Percentiles rank a stretch among this genome's conserved stretches.
Evolutionary conservation across 2,888 invertebrate species (phyloP).

Genomic region (Cynaeus angustus): DNA sequence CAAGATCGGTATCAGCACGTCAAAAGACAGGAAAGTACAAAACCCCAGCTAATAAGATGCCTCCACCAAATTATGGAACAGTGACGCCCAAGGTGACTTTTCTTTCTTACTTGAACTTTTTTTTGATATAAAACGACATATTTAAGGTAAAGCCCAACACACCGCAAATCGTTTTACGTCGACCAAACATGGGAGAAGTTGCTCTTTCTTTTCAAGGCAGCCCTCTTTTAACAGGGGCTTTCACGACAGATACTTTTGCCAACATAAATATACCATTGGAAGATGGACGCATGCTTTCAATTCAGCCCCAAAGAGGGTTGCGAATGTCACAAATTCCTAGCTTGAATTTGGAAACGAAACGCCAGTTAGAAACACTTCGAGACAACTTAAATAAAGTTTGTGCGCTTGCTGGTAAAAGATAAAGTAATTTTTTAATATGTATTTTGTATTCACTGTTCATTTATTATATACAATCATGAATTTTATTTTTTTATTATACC

Average conservation of each 20-base stretch:
- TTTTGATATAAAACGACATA: not conserved
- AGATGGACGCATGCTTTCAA: slow-evolving; percentile 78
- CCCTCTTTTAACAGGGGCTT: slow-evolving; percentile 76
- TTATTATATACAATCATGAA: slow-evolving; percentile 3
- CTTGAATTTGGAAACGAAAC: slow-evolving; percentile 69
- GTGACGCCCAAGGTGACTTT: slow-evolving; percentile 66
- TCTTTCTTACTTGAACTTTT: not conserved
- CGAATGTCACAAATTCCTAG: slow-evolving; percentile 70
- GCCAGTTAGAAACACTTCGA: slow-evolving; percentile 70
- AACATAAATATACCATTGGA: slow-evolving; percentile 80
- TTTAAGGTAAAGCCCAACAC: slow-evolving; percentile 77
- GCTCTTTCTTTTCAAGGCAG: slow-evolving; percentile 81
- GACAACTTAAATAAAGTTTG: slow-evolving; percentile 49
- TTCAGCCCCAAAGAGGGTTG: slow-evolving; percentile 75
- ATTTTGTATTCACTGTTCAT: slow-evolving; percentile 5
- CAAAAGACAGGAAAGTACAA: slow-evolving; percentile 42
- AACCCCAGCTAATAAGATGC: slow-evolving; percentile 56
- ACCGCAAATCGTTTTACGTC: slow-evolving; percentile 76
- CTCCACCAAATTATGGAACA: slow-evolving; percentile 56
- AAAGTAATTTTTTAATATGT: not conserved
- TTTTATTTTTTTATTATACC: slow-evolving; percentile 29
- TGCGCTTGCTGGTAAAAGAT: slow-evolving; percentile 3
- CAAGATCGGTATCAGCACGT: slow-evolving; percentile 59
- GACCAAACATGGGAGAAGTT: slow-evolving; percentile 79
- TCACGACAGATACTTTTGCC: slow-evolving; percentile 73